Evolutionary conservation across 2,797 vertebrate genomes (phyloP).

Genomic region (Rhadinocentrus ornatus): DNA sequence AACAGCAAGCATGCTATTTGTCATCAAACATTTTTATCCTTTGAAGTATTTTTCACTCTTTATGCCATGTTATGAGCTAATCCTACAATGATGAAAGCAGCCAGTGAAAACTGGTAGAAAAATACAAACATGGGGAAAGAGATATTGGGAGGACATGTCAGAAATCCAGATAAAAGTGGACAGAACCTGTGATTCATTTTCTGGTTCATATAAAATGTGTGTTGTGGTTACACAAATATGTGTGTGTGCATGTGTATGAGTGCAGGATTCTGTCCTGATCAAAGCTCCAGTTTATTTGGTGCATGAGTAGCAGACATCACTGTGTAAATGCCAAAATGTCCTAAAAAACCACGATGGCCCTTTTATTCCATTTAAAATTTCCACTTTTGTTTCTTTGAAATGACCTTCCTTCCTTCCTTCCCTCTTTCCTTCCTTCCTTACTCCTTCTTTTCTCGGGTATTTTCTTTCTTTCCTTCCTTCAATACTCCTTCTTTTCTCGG

Average conservation of each 20-base stretch:
- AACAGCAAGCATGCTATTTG: neutral
- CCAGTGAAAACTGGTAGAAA: slow-evolving; percentile 1
- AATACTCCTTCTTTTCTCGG: neutral
- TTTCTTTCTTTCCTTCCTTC: too few relatives aligned
- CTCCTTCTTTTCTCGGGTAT: neutral
- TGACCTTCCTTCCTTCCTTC: too few relatives aligned
- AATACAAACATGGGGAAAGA: neutral
- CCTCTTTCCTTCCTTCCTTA: too few relatives aligned
- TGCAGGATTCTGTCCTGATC: slow-evolving; percentile 44
- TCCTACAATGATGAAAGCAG: slow-evolving; percentile 21
- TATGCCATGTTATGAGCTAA: slow-evolving; percentile 15
- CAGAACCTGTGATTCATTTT: slow-evolving; percentile 58
- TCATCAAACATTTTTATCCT: neutral
- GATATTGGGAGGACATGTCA: slow-evolving; percentile 3
- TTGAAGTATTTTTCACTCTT: neutral
- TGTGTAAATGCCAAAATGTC: slow-evolving; percentile 41
- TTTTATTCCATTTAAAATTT: slow-evolving; percentile 21
- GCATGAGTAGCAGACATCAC: slow-evolving; percentile 32
- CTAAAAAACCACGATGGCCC: slow-evolving; percentile 29
- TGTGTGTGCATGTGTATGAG: neutral
- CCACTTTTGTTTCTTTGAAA: slow-evolving; percentile 10
- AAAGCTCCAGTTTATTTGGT: slow-evolving; percentile 53
- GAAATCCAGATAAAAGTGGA: slow-evolving; percentile 41
- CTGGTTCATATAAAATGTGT: slow-evolving; percentile 55
- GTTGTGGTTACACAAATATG: neutral